Evolutionary conservation across 2,888 invertebrate species (phyloP), one percentile per base, ranked within the genome.

Genomic region (Theretra japonica): DNA sequence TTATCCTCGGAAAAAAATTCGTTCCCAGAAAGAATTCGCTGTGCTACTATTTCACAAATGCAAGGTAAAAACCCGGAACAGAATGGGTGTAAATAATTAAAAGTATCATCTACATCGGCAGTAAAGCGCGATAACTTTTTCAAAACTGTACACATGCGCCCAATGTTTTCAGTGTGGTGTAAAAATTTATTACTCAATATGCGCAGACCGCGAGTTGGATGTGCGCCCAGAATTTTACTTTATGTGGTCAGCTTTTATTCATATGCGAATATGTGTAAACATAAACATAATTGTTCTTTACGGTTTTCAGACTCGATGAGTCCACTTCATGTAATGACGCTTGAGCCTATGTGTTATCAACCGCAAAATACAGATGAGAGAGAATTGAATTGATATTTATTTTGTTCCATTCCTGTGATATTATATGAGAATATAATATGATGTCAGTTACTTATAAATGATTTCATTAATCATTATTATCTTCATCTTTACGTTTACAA

Each of bases 181-280:
- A 48, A 53, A 62, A 71, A 71, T 65, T 71, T 65, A 71, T 71
- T 53, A 21, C 70, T 41, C 53, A 60, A 65, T 56, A 65, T 33
- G 62, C 21, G 60, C 56, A 19, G 19, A 41, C 65, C 65, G 28
- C 65, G 62, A 33, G 23, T 71, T 71, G 70, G 70, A 71, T 25
- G 21, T 8, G 56, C 28, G 70, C 70, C 70, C 70, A 71, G 56
- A 60, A 53, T 71, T 57, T 65, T 65, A 71, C 56, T 33, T 53
- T 56, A 65, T 30, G 33, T 33, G 53, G 56, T 65, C 23, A 70
- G 48, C n/a, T 23, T 6, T 21, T 58, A 50, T 59, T 28, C 25
- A 28, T 28, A 28, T 19, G 59, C 19, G 19, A 59, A 59, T 59
- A 5, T 59, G 4, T 59, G 11, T 17, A 28, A 15, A 58, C 58